phyloP scores from a whole-genome alignment of 2,888 invertebrate genomes.

The Drosophila colorata region DNA sequence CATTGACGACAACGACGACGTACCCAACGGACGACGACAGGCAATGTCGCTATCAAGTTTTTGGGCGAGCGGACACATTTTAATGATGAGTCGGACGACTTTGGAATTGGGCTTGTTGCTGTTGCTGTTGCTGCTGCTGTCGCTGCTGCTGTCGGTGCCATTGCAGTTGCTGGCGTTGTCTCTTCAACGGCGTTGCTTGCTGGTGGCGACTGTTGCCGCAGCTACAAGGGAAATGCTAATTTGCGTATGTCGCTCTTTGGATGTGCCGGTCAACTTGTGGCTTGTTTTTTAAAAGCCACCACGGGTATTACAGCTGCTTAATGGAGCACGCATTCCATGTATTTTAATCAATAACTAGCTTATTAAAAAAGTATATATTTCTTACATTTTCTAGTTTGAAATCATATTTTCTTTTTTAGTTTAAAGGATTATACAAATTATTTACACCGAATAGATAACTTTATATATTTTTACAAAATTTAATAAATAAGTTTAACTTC shows the following conservation, averaged over 20 bases:
- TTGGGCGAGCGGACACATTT: conserved; percentile 78
- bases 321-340: conserved; percentile 16
- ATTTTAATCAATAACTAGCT: conserved; percentile 3
- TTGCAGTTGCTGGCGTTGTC: conserved; percentile 31
- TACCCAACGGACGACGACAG: conserved; percentile 68
- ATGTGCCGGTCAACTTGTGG: conserved; percentile 43
- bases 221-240: conserved; percentile 80
- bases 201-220: conserved; percentile 38
- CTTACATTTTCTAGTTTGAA: background rate
- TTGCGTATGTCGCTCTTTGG: conserved; percentile 76
- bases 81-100: conserved; percentile 75
- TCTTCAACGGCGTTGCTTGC: conserved; percentile 17
- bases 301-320: conserved; percentile 33
- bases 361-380: background rate
- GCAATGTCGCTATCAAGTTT: conserved; percentile 78
- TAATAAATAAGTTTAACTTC: background rate
- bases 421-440: background rate
- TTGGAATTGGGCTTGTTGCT: conserved; percentile 69
- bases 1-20: conserved; percentile 74
- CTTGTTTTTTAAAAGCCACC: conserved; percentile 2
- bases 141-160: conserved; percentile 21
- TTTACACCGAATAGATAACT: background rate
- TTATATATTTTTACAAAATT: too few species aligned
- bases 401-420: background rate
- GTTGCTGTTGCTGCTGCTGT: conserved; percentile 11